Conservation (phyloP, 2,888 invertebrate species). For the Leptinotarsa juncta region DNA sequence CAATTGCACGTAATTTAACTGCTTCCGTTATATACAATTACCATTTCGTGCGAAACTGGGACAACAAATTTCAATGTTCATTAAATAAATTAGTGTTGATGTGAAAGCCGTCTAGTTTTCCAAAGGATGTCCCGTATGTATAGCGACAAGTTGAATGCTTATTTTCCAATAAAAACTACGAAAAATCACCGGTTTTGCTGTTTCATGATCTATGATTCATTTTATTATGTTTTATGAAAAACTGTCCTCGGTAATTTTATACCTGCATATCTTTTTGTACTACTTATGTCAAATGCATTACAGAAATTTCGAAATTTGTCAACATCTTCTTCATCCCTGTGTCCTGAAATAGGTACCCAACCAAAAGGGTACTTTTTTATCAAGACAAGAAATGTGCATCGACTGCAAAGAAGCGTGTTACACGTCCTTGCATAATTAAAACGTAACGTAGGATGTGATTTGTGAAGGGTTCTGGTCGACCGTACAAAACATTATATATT, state of each 20-base stretch:
- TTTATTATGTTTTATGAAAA: neutral
- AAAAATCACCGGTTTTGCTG: neutral
- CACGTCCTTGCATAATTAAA: conserved; percentile 5
- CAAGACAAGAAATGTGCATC: neutral
- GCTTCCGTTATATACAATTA: conserved; percentile 41
- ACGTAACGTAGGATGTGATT: conserved; percentile 11
- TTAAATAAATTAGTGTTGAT: conserved; percentile 10
- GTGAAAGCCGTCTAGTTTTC: conserved; percentile 14
- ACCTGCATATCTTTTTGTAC: neutral
- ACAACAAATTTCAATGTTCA: conserved; percentile 24
- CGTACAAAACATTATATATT: neutral
- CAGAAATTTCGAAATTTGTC: conserved; percentile 1
- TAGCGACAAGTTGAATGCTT: neutral
- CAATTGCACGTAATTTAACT: conserved; percentile 38
- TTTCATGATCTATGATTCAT: neutral
- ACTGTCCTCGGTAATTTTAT: neutral
- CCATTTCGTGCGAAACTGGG: conserved; percentile 41
- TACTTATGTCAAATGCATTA: neutral
- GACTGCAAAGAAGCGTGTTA: conserved; percentile 7
- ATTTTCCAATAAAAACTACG: neutral
- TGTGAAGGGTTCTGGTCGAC: conserved; percentile 17
- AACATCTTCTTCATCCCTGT: neutral
- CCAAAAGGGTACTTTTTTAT: neutral
- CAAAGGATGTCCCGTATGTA: neutral
- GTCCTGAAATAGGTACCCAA: neutral